Evolutionary conservation across 2,888 invertebrate genomes (phyloP).

Genomic region (Julus scanicus): DNA sequence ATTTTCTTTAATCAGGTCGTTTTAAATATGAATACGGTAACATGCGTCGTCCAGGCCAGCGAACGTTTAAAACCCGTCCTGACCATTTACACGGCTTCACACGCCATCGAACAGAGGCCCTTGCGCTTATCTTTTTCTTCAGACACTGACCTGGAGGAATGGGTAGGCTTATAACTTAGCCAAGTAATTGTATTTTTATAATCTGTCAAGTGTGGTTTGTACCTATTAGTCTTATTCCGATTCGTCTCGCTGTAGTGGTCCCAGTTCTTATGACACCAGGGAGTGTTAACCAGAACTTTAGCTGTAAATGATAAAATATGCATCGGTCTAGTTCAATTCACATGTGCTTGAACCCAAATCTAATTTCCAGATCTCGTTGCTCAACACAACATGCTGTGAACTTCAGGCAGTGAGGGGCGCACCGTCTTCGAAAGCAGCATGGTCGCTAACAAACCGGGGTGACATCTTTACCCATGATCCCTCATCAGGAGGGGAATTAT

Average conservation of each 20-base stretch:
- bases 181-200: neutral
- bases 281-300: neutral
- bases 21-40: conserved; percentile 80
- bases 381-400: conserved; percentile 75
- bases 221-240: neutral
- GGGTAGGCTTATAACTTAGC: conserved; percentile 70
- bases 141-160: conserved; percentile 88
- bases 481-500: conserved; percentile 72
- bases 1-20: conserved; percentile 69
- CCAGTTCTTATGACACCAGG: no score
- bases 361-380: conserved; percentile 48
- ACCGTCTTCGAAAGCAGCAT: conserved; percentile 79
- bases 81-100: conserved; percentile 78
- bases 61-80: conserved; percentile 83
- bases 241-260: neutral
- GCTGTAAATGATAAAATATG: neutral
- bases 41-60: conserved; percentile 80
- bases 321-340: no score
- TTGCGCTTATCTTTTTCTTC: conserved; percentile 82
- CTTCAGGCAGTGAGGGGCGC: conserved; percentile 77
- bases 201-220: neutral
- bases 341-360: no score
- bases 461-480: conserved; percentile 86
- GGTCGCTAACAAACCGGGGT: conserved; percentile 81
- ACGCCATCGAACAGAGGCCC: conserved; percentile 69